phyloP scores from a whole-genome alignment of 92 coral and sea anemone genomes.

The Blastomussa wellsi region DNA sequence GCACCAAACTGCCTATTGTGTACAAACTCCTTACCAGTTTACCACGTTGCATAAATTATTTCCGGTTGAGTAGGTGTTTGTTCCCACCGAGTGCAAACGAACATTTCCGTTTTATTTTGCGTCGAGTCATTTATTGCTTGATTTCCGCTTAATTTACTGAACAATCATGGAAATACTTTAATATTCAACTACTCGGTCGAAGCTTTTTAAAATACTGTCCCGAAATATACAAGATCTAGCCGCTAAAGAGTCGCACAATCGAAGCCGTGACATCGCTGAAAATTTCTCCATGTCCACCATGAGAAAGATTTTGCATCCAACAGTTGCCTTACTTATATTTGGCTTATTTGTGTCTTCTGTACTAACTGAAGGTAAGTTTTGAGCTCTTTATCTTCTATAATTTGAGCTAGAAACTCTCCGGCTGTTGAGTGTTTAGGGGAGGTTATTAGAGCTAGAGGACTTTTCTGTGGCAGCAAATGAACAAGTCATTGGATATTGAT shows the following conservation, averaged over 20 bases:
- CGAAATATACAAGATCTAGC: not conserved
- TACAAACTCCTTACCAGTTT: conserved; percentile 7
- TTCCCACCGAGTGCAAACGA: not conserved
- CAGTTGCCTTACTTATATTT: not conserved
- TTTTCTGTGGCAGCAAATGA: not conserved
- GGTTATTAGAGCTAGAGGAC: not conserved
- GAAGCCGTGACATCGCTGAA: not conserved
- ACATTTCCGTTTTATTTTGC: conserved; percentile 8
- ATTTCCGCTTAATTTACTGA: conserved; percentile 15
- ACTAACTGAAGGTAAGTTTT: conserved; percentile 9
- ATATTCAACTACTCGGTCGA: not conserved
- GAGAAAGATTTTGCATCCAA: conserved; percentile 3
- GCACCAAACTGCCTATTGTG: no score
- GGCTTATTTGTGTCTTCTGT: not conserved
- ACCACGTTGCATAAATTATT: conserved; percentile 8
- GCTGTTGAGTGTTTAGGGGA: not conserved
- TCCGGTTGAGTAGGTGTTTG: conserved; percentile 19
- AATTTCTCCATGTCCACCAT: not conserved
- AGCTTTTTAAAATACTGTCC: no score
- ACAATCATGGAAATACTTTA: not conserved
- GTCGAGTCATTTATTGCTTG: conserved; percentile 1
- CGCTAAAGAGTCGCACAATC: not conserved
- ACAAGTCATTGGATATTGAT: not conserved
- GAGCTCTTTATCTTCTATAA: not conserved
- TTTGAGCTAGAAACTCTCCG: not conserved